Evolutionary conservation across 2,113 vertebrate genomes (phyloP).

Genomic region (Entomyzon cyanotis): DNA sequence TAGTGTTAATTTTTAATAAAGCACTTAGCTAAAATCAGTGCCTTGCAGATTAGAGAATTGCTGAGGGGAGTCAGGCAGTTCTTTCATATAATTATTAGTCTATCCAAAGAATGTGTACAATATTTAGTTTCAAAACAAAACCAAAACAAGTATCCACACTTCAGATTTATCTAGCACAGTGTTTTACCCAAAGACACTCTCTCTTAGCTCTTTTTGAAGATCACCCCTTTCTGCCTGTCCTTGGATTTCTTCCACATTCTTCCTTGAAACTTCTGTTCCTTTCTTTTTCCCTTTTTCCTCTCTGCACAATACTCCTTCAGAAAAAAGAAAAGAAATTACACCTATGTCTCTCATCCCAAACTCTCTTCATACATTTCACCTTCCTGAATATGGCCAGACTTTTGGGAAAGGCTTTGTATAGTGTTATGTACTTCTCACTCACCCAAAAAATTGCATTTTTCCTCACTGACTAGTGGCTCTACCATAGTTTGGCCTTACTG

Average conservation of each 20-base stretch:
- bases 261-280: not conserved
- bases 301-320: not conserved
- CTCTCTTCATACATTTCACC: not conserved
- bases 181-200: not conserved
- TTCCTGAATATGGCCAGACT: not conserved
- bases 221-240: not conserved
- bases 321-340: not conserved
- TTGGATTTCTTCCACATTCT: not conserved
- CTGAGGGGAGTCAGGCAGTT: not conserved
- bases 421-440: not conserved
- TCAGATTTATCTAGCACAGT: not conserved
- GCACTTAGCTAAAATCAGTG: not conserved
- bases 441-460: not conserved
- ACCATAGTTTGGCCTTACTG: not conserved
- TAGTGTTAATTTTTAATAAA: slow-evolving; percentile 28
- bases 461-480: not conserved
- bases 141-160: not conserved
- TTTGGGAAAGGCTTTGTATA: not conserved
- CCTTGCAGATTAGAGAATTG: not conserved
- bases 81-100: not conserved
- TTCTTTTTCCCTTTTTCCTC: not conserved
- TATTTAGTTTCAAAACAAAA: not conserved
- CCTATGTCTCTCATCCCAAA: not conserved
- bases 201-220: not conserved
- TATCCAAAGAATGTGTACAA: not conserved